Evolutionary conservation across 2,113 vertebrate species (phyloP), one percentile per base, ranked within the genome.

Genomic region (Hydrolagus affinis): DNA sequence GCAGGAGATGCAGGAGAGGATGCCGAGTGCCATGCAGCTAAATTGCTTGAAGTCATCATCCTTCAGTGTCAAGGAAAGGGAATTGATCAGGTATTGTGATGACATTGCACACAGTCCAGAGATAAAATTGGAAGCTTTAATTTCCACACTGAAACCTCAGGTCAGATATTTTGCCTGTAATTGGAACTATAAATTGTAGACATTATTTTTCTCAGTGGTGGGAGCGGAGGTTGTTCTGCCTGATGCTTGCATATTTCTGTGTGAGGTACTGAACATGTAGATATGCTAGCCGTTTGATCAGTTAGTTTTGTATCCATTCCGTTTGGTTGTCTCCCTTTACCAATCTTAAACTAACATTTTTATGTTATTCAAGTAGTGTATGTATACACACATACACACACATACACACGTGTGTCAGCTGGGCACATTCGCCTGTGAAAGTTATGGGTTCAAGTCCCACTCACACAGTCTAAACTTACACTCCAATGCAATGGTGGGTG

Each of bases 41-140:
- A 99, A 86, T 95, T 99, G 66, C 87, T 99, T 3, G 98, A 99
- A 89, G 96, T 99, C 85, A 96, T 99, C 89, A 94, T 99, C 88
- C 94, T 99, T 86, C 98, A 99, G 85, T 99, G 98, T 89, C 93
- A 93, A 91, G 97, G 96, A 86, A 89, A 96, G 87, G 96, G 96
- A 57, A 99, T 99, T 56, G 97, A 99, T 86, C 97, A 99, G 97
- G 97, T 99, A 87, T 89, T 69, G 0, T 0, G 73, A 7, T 12
- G 62, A 28, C 64, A 3, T 25, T 12, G 32, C 60, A 3, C 1
- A 17, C 25, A 66, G 19, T 23, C 62, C 21, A 0, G 17, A 25
- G 60, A 21, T 83, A 83, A 83, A 66, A 83, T 21, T 14, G 28
- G 12, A 19, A 64, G 32, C 14, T 66, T 68, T 14, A 8, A 75